Base-by-base conservation (phyloP, 2,888 invertebrate genomes). In the Drosophila merina region DNA sequence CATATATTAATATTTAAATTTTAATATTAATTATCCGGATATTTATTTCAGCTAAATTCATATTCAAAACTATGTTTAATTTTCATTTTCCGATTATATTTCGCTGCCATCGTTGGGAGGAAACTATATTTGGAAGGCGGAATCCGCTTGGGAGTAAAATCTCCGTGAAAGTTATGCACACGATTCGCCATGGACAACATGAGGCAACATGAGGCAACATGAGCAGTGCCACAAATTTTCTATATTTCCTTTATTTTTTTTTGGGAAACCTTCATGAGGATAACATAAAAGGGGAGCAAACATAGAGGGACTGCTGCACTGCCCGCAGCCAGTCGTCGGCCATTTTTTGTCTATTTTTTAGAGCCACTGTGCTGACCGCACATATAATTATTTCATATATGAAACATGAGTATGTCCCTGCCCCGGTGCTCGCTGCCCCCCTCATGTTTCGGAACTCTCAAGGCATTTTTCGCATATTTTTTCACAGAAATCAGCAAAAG, bases 301-400 rank as follows among this genome's bases (percentile, higher is more conserved):
- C 12, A 36, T 36, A 36, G 36, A 36, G 9, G 14, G 12, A 30
- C 30, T 76, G 68, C 62, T 70, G 84, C 83, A 85, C 75, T 78
- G 83, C 83, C 78, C 72, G 78, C 73, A 78, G 83, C 74, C 67
- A 69, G 76, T 50, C 75, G 73, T 25, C 42, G 50, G 57, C 57
- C 60, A 10, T 44, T 44, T 44, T 25, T 25, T 25, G 20, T 44
- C 2, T 5, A 28, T 28, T 68, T 72, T 62, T 50, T 31, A 49
- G 56, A 58, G 60, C 40, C 47, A 58, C 60, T 42, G n/a, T 49
- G 62, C 62, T 79, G 81, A 83, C 84, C 87, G 85, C 87, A 85
- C 82, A 85, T 80, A 85, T 85, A 85, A 85, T 85, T 86, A 85
- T 85, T 85, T 70, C 62, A 62, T 78, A 82, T 75, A 75, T 86